Evolutionary conservation across 1,140 invertebrate genomes (phyloP), one percentile per base, ranked within the genome.

Genomic region (Leptinotarsa lineolata): DNA sequence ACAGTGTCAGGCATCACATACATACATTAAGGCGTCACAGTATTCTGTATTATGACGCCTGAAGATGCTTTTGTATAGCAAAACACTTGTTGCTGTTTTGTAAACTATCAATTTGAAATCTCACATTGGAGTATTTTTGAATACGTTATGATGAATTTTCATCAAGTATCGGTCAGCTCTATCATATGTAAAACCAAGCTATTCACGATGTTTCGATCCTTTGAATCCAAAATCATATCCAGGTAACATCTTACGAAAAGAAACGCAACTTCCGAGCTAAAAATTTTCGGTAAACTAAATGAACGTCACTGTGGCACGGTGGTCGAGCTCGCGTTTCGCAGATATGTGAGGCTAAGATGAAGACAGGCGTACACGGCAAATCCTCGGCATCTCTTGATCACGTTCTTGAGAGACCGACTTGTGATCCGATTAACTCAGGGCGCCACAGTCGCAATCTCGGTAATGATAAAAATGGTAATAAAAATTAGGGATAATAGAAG

Each of bases 381-480:
- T 81, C 80, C 81, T 77, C 63, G 77, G 77, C 78, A 77, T 79
- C 77, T 77, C 78, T 72, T 77, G 81, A 83, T 83, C 81, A 82
- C 79, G 78, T 80, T 78, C 81, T 81, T 81, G 81, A 83, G 80
- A 77, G 76, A 54, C 79, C 76, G 68, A 68, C 64, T 80, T 81
- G 77, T 83, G 81, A 83, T 83, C 81, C 81, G 81, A 83, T 83
- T 84, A 84, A 79, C 80, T 81, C 74, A 2, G 48, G 76, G 73
- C 75, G 78, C 73, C 81, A 81, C 79, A 78, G 78, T 79, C 72
- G 79, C 80, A 83, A 83, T 83, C 81, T 83, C 79, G 65, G 81
- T 83, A 83, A 83, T 83, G 81, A 83, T 82, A 82, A 81, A 83
- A 83, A 83, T 81, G 80, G 81, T 80, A 83, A 83, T 83, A 83